phyloP scores from a whole-genome alignment of 2,797 vertebrate genomes.

The Acrossocheilus fasciatus region DNA sequence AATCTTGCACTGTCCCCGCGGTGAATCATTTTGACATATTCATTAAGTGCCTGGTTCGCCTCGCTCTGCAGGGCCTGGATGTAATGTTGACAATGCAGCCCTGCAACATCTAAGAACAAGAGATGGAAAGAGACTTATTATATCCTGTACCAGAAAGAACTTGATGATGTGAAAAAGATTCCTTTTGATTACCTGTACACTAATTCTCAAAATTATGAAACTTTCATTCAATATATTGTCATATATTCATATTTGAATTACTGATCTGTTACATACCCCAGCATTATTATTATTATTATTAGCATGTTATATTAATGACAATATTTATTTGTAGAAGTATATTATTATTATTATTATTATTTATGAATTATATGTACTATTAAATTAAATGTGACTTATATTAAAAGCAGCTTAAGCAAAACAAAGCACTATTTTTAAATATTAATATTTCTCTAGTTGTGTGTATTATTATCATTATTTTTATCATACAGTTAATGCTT shows the following conservation, averaged over 20 bases:
- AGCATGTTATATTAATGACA: no score
- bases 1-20: constrained; percentile 86
- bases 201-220: neutral
- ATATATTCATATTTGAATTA: neutral
- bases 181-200: neutral
- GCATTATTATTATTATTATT: neutral
- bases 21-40: constrained; percentile 90
- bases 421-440: neutral
- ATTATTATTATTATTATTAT: neutral
- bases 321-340: neutral
- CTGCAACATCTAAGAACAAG: constrained; percentile 84
- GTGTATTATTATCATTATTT: neutral
- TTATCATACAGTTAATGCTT: neutral
- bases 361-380: neutral
- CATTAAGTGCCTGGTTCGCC: constrained; percentile 93
- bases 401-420: neutral
- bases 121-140: neutral
- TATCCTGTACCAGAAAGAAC: neutral
- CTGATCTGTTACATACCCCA: neutral
- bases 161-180: neutral
- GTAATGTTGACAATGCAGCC: constrained; percentile 90
- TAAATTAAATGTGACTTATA: neutral
- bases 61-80: constrained; percentile 93
- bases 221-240: neutral
- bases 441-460: neutral